Base-by-base conservation (phyloP, 2,888 invertebrate species). In the Diadegma fenestrale region DNA sequence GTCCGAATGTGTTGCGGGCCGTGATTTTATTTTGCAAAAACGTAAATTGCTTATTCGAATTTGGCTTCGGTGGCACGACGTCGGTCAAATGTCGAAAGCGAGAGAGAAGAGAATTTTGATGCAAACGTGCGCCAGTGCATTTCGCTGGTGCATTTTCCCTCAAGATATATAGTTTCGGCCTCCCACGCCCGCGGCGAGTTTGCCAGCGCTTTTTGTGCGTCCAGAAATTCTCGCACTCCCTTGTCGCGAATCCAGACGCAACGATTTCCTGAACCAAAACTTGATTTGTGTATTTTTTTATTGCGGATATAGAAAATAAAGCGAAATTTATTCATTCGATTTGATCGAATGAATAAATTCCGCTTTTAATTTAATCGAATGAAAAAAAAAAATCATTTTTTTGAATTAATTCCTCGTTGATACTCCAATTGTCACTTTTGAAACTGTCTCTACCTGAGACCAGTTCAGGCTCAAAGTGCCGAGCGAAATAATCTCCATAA, bases 11-110 rank as follows among this genome's bases (percentile, higher is more conserved):
- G 8, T 61, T 5, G 17, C n/a, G 17, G 1, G 61, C 19, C 30
- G 10, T 43, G 61, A 41, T n/a, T 30, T 48, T 45, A 17, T 43
- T 58, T 63, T 8, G 73, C 33, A 58, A 41, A 58, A 61, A 61
- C 45, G 45, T n/a, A 61, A 63, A 75, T 75, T 75, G 73, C 73
- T 75, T 30, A 37, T 63, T 75, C 45, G 73, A 45, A 63, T 61
- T 63, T 75, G 45, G 45, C 73, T 45, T 45, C 26, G 41, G 72
- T 58, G 6, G 12, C n/a, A 48, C 3, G n/a, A 30, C 30, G n/a
- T 1, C 26, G 43, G 45, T 61, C 37, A 75, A 75, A 75, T 61
- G n/a, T 63, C 45, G 61, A n/a, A 63, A 75, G 26, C 8, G n/a
- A 61, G 66, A 12, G 19, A 48, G 37, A 41, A 4, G n/a, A 69